Base-by-base conservation (phyloP, 2,888 invertebrate genomes). In the Gordius sp. region DNA sequence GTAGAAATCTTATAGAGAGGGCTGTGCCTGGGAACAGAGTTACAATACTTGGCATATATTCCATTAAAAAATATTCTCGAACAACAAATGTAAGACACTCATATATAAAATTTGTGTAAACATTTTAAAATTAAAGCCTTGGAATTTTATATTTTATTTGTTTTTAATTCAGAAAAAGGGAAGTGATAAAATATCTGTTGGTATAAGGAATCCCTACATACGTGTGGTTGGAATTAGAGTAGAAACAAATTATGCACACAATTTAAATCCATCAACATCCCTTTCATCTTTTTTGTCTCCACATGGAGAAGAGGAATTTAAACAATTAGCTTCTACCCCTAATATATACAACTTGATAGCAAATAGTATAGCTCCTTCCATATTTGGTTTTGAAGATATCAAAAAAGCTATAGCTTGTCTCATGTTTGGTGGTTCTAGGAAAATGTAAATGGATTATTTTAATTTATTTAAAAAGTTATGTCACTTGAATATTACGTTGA, bases 11-110 rank as follows among this genome's bases (percentile, higher is more conserved):
- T 58, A 89, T 91, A 67, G 97, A 99, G 68, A 76, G 79, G 62
- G 82, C 86, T 18, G 87, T 91, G 0, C 97, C 97, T 4, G 97
- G 97, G 1, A 93, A 93, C 64, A 75, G 86, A 58, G 83, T 93
- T 20, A 77, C 81, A 1, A 78, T 97, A 60, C 77, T 89, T 60
- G 97, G 97, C 2, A 82, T 99, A 61, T 93, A 82, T 69, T 89
- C 86, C 1, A 93, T 97, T 64, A 87, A 85, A 67, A 91, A 87
- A 71, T 47, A 47, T 20, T 47, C 47, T n/a, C n/a, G n/a, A n/a
- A n/a, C n/a, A n/a, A n/a, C n/a, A n/a, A n/a, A n/a, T n/a, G n/a
- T n/a, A n/a, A n/a, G n/a, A n/a, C n/a, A n/a, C n/a, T n/a, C n/a
- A n/a, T n/a, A n/a, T n/a, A n/a, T n/a, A n/a, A n/a, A n/a, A n/a